Evolutionary conservation across 2,888 invertebrate genomes (phyloP), one percentile per base, ranked within the genome.

Genomic region (Monochamus alternatus): DNA sequence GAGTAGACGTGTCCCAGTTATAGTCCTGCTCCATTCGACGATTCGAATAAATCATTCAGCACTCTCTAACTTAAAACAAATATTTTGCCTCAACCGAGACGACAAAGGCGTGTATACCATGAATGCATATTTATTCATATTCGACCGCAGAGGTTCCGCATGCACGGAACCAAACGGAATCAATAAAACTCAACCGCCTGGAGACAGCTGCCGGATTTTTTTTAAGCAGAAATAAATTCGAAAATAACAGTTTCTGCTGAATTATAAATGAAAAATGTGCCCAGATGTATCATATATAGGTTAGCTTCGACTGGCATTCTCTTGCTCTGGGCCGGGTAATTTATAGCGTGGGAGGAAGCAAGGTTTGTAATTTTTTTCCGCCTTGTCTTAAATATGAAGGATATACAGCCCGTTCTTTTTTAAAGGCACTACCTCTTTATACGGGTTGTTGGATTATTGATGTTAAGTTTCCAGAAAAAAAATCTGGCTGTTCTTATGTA

Each of bases 231-330:
- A 55, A 22, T 22, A 55, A 55, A 47, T 47, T 47, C 47, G 47
- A 47, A 47, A 47, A 47, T 47, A 55, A 22, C 55, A 55, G 14
- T 14, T 55, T 4, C 47, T 47, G 10, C 47, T 63, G 62, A 63
- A 63, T 63, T 63, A 63, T 63, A 63, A 63, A 63, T 63, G 62
- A 63, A 63, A 63, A 43, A 63, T 62, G 32, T 63, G 14, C 43
- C 43, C 22, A 38, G 43, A 43, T 63, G 43, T 43, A 43, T 63
- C 62, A 63, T 14, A 47, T 47, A 12, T 38, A 38, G 38, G 38
- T 38, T 38, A 38, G 38, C 38, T 47, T 47, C 47, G 47, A 47
- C 47, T 47, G 10, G 47, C 47, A 10, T 47, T 47, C 9, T 47
- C 10, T 47, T 47, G 9, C 10, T 9, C 10, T 12, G 47, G 47